Evolutionary conservation across 2,888 invertebrate genomes (phyloP), one percentile per base, ranked within the genome.

Genomic region (Eristalinus aeneus): DNA sequence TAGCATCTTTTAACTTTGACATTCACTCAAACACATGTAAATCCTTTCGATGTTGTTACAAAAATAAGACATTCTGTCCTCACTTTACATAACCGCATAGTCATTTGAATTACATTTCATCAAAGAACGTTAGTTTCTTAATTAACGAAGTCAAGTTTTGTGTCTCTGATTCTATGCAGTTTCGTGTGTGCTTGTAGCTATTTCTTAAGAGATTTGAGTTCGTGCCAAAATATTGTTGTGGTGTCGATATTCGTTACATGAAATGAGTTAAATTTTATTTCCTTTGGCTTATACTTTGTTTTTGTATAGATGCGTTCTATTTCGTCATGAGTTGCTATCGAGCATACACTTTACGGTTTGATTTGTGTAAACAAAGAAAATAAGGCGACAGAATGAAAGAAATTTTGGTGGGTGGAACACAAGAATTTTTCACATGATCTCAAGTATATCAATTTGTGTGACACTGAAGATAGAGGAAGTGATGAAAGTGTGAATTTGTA

Each of bases 391-490:
- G 16, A 74, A 46, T 79, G 65, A 27, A 32, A 74, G 58, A 65
- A 61, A 32, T 9, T 20, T 46, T 46, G 27, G 82, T 83, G 63
- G 73, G 73, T 20, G 27, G 23, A 63, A 12, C 56, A 83, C 78
- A 73, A 78, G 73, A 63, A 83, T 64, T 63, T 74, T 83, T 67
- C 60, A 74, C 9, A 71, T 46, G 63, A 71, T 65, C 46, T 46
- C 80, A 39, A 61, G 80, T 80, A 71, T 80, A 31, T 74, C 84
- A 84, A 46, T 84, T 63, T 84, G 61, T 74, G 68, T 79, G 56
- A 32, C 64, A 32, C 73, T 22, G 79, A 74, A 71, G 74, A 84
- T n/a, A 20, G 58, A 69, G 74, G 68, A 58, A 74, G 1, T 46
- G 8, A 46, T 71, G 71, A 84, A 79, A 71, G 80, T 27, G 27